Percentiles rank a stretch among this genome's conserved stretches.
phyloP scores from a whole-genome alignment of 2,797 vertebrate species.

The Phalloptychus januarius region DNA sequence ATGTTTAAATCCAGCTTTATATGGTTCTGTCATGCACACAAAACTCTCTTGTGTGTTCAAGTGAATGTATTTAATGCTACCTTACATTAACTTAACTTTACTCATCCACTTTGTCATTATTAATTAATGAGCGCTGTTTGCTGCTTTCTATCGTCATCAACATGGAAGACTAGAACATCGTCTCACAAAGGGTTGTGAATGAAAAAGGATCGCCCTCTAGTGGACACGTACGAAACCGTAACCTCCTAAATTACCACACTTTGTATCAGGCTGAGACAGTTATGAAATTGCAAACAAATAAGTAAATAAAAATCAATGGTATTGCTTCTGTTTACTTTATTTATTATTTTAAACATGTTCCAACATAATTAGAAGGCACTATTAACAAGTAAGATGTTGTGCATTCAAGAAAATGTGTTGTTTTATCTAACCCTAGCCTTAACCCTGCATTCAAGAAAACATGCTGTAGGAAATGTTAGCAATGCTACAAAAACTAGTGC shows the following conservation, averaged over 20 bases:
- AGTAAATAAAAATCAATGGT: not conserved
- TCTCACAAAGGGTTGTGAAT: conserved; percentile 2
- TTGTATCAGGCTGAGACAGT: not conserved
- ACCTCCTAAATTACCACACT: not conserved
- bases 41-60: conserved; percentile 10
- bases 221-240: conserved; percentile 11
- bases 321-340: conserved; percentile 38
- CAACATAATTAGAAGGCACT: conserved; percentile 39
- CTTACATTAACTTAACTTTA: conserved; percentile 41
- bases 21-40: conserved; percentile 3
- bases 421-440: too few relatives aligned
- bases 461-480: not conserved
- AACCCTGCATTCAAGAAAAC: not conserved
- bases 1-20: conserved; percentile 8
- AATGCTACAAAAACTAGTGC: not conserved
- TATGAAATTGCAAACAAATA: not conserved
- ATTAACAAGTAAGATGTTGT: conserved; percentile 3
- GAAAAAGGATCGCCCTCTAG: conserved; percentile 64
- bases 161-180: conserved; percentile 23
- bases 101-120: conserved; percentile 48
- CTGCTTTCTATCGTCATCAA: conserved; percentile 38
- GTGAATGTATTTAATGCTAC: conserved; percentile 25
- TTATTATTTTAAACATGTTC: conserved; percentile 8
- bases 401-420: not conserved
- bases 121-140: conserved; percentile 44